A percentile compares a stretch with the other conserved stretches of the same genome.
These are phyloP conservation scores for Macaria liturata DNA, from an alignment of 2,888 invertebrate genomes.

Conservation along the genomic window DNA sequence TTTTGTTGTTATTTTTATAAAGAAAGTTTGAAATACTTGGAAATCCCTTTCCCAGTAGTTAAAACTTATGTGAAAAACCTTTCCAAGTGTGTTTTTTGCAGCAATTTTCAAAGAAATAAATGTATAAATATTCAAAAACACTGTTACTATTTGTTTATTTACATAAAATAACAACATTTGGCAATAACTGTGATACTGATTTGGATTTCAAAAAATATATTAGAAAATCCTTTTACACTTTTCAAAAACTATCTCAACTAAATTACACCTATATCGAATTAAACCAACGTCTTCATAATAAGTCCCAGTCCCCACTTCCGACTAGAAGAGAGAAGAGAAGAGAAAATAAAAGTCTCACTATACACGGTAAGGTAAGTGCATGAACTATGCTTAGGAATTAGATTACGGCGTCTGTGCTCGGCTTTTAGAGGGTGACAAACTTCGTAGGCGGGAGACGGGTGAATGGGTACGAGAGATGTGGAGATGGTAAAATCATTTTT, in stretches of 20 bases:
- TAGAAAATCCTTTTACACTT: too few relatives aligned
- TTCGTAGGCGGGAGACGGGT: constrained; percentile 23
- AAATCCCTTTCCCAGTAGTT: too few relatives aligned
- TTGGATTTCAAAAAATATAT: too few relatives aligned
- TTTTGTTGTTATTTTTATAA: too few relatives aligned
- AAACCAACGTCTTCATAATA: constrained; percentile 6
- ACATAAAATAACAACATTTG: too few relatives aligned
- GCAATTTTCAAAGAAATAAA: too few relatives aligned
- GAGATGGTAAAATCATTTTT: not conserved
- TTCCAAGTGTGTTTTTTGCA: too few relatives aligned
- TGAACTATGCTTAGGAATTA: constrained; percentile 51
- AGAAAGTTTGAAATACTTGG: too few relatives aligned
- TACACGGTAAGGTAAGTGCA: constrained; percentile 51
- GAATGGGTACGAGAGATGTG: constrained; percentile 29
- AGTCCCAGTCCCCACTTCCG: constrained; percentile 6
- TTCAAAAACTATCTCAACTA: not conserved
- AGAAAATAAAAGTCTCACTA: not conserved
- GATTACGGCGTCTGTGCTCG: constrained; percentile 52
- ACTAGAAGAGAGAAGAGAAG: not conserved
- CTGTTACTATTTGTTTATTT: too few relatives aligned
- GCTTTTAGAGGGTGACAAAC: constrained; percentile 41
- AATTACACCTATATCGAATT: not conserved
- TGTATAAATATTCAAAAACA: too few relatives aligned
- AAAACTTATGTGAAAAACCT: too few relatives aligned
- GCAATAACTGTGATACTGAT: too few relatives aligned